phyloP scores from a whole-genome alignment of 37 sponge, comb jelly and placozoan genomes.

The Cladorhizidae sp. region DNA sequence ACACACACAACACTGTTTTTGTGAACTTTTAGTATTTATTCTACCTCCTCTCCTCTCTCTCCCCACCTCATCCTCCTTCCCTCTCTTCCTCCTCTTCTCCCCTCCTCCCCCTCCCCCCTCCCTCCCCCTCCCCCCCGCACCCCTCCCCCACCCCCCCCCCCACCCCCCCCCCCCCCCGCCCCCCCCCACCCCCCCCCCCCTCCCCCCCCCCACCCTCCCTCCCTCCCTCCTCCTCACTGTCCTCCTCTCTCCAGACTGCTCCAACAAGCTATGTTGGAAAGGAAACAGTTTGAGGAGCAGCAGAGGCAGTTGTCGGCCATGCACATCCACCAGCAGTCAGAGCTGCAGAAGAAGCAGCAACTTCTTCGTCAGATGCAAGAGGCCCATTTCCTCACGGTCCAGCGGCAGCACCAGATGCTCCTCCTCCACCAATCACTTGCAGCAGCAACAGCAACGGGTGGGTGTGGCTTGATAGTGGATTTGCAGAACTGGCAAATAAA shows the following conservation, averaged over 20 bases:
- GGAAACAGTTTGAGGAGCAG: conserved; percentile 67
- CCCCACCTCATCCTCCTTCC: background rate
- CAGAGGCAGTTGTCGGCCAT: conserved; percentile 56
- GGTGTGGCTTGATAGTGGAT: no score
- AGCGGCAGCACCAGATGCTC: conserved; percentile 68
- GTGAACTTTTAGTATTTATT: no score
- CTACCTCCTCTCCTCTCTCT: background rate
- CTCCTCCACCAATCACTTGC: conserved; percentile 30
- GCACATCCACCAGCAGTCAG: conserved; percentile 64
- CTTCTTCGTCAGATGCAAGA: conserved; percentile 67
- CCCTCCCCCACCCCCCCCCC: no score
- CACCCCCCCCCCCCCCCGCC: no score
- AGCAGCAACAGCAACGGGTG: conserved; percentile 7
- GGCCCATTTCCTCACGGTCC: conserved; percentile 32
- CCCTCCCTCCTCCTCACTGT: no score
- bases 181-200: no score
- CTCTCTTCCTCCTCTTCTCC: background rate
- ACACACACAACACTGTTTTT: no score
- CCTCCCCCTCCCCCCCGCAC: no score
- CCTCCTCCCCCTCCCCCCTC: background rate
- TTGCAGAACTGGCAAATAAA: no score
- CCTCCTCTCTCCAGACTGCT: conserved; percentile 17
- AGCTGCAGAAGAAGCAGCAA: conserved; percentile 73
- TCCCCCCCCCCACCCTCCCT: no score
- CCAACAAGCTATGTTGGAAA: conserved; percentile 44